phyloP scores from a whole-genome alignment of 2,797 vertebrate genomes.

The Sebastes hubbsi region DNA sequence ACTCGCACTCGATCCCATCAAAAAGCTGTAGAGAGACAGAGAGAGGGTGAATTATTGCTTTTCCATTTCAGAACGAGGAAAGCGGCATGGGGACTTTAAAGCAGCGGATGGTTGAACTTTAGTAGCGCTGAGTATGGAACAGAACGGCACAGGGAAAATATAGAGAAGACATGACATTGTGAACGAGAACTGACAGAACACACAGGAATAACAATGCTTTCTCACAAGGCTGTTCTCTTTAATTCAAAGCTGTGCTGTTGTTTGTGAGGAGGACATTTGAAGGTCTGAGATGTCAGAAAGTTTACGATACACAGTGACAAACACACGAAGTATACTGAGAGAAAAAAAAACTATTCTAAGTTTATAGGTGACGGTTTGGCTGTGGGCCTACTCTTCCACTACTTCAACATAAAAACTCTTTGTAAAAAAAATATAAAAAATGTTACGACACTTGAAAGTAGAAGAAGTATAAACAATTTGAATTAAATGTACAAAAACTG shows the following conservation, averaged over 20 bases:
- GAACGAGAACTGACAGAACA: slow-evolving; percentile 12
- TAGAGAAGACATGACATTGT: slow-evolving; percentile 5
- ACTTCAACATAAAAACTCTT: neutral
- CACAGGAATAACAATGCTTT: neutral
- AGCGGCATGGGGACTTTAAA: slow-evolving; percentile 20
- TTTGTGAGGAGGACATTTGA: neutral
- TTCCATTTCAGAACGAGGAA: slow-evolving; percentile 31
- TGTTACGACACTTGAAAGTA: neutral
- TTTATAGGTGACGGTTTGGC: neutral
- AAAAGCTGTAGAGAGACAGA: slow-evolving; percentile 88
- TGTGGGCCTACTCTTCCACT: neutral
- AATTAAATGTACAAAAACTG: neutral
- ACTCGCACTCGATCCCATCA: slow-evolving; percentile 98
- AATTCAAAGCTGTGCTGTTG: neutral
- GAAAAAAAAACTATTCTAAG: neutral
- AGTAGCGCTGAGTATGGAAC: slow-evolving; percentile 36
- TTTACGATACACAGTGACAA: neutral
- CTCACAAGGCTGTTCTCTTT: neutral
- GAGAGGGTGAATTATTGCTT: slow-evolving; percentile 57
- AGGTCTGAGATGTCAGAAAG: neutral
- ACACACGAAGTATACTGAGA: neutral
- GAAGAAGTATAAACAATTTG: no score
- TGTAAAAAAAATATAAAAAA: neutral
- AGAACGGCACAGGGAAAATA: neutral
- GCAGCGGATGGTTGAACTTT: slow-evolving; percentile 35